phyloP scores from a whole-genome alignment of 2,113 vertebrate genomes.

The Istiophorus platypterus region DNA sequence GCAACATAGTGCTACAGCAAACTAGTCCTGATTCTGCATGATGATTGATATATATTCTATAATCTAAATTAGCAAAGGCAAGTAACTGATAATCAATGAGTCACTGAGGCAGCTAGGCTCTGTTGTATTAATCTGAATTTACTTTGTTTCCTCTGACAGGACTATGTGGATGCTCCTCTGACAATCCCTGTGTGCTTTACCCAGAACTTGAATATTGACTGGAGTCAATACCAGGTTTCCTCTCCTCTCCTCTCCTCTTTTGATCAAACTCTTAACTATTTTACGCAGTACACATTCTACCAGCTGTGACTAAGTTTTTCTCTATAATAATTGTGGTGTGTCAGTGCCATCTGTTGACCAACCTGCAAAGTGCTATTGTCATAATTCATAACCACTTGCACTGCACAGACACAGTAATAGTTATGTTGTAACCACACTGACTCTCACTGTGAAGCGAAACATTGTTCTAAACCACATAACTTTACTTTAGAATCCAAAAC shows the following conservation, averaged over 20 bases:
- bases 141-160: conserved; percentile 81
- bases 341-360: conserved; percentile 65
- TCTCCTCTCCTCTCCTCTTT: background rate
- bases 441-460: background rate
- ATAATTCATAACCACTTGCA: background rate
- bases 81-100: too few relatives aligned
- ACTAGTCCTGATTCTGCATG: too few relatives aligned
- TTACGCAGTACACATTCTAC: background rate
- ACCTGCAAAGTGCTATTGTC: conserved; percentile 17
- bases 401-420: background rate
- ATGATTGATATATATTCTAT: too few relatives aligned
- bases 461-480: background rate
- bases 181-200: conserved; percentile 92
- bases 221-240: conserved; percentile 95
- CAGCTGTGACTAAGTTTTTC: background rate
- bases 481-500: background rate
- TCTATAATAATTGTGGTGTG: conserved; percentile 10
- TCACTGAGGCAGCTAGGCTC: background rate
- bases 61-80: too few relatives aligned
- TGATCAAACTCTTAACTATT: background rate
- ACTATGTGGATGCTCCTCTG: conserved; percentile 96
- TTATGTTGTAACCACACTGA: background rate
- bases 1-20: too few relatives aligned
- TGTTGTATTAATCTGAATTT: background rate
- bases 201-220: conserved; percentile 94